Conservation (phyloP, 92 coral and sea anemone genomes). For the Nematostella vectensis region DNA sequence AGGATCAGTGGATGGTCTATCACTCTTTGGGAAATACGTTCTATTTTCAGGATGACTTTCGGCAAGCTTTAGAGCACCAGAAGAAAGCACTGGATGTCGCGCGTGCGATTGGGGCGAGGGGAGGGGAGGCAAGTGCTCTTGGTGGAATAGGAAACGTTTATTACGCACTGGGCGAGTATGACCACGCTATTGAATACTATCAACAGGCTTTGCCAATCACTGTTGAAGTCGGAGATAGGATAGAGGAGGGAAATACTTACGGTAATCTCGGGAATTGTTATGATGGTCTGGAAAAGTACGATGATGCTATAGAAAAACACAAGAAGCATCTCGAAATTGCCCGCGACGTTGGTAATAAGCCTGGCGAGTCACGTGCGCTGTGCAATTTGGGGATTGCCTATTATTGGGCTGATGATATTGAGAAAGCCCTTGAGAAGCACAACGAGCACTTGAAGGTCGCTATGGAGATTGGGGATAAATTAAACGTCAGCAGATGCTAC, state of each 20-base stretch:
- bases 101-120: neutral
- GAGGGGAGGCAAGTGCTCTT: neutral
- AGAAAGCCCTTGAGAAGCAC: neutral
- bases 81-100: neutral
- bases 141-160: neutral
- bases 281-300: conserved; percentile 8
- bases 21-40: conserved; percentile 1
- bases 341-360: neutral
- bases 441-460: neutral
- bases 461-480: neutral
- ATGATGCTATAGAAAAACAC: conserved; percentile 1
- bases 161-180: conserved; percentile 1
- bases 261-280: conserved; percentile 9
- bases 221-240: conserved; percentile 6
- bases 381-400: neutral
- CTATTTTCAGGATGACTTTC: neutral
- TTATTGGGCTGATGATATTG: neutral
- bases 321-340: neutral
- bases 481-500: neutral
- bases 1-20: conserved; percentile 1
- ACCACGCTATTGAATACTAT: conserved; percentile 12
- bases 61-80: conserved; percentile 2
- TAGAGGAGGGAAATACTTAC: neutral
- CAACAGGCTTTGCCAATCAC: neutral
- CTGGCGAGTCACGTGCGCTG: neutral